phyloP scores from a whole-genome alignment of 2,888 invertebrate genomes.

The Rhynchonema sp. region DNA sequence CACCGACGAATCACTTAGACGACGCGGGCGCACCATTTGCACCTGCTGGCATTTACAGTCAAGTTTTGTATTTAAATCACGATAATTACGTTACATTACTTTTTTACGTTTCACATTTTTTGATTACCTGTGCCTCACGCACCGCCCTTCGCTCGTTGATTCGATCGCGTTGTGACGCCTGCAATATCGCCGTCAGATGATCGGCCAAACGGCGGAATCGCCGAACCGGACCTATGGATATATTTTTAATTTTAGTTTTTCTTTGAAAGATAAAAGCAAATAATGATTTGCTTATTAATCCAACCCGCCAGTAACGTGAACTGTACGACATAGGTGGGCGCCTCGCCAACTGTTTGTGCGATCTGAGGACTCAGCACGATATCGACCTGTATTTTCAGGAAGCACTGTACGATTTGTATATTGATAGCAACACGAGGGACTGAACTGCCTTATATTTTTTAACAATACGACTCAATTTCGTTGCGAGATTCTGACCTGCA shows the following conservation, averaged over 20 bases:
- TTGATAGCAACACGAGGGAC: no score
- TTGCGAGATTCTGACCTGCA: no score
- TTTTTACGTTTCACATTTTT: no score
- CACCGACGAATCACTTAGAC: constrained; percentile 22
- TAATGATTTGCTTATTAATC: no score
- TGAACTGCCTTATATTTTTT: no score
- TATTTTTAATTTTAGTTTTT: background rate
- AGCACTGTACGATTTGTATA: no score
- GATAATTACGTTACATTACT: no score
- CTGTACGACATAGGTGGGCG: constrained; percentile 24
- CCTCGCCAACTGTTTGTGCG: constrained; percentile 10
- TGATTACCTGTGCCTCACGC: background rate
- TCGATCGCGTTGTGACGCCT: constrained; percentile 11
- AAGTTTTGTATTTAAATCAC: no score
- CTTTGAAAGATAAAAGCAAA: no score
- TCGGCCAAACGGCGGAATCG: constrained; percentile 25
- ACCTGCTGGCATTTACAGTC: no score
- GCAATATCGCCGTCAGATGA: constrained; percentile 23
- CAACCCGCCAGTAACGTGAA: constrained; percentile 21
- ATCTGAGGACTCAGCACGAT: constrained; percentile 15
- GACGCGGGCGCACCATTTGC: constrained; percentile 14
- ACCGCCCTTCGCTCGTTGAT: constrained; percentile 10
- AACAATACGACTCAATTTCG: no score
- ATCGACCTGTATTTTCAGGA: constrained; percentile 13
- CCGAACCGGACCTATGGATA: constrained; percentile 17